phyloP scores from a whole-genome alignment of 2,113 vertebrate species.

The Neodontobutis hainanensis region DNA sequence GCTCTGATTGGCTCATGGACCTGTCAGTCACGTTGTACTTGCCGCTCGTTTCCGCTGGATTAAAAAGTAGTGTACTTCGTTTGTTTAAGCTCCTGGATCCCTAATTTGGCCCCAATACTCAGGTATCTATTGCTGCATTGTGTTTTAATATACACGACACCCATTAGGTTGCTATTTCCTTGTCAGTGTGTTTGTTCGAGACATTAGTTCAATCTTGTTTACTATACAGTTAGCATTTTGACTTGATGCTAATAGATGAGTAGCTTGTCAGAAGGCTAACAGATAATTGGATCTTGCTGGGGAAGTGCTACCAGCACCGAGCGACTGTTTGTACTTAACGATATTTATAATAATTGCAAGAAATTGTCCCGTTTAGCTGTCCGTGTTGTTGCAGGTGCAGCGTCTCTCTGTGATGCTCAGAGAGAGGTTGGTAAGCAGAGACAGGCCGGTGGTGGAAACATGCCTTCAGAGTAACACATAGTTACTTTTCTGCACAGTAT shows the following conservation, averaged over 20 bases:
- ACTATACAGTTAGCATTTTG: not conserved
- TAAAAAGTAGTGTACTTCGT: conserved; percentile 10
- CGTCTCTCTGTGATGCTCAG: conserved; percentile 54
- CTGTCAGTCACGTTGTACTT: conserved; percentile 69
- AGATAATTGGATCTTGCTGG: not conserved
- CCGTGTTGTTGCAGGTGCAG: conserved; percentile 46
- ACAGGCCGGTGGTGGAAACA: conserved; percentile 58
- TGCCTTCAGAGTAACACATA: conserved; percentile 68
- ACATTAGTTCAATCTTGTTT: not conserved
- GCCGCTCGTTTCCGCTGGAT: conserved; percentile 62
- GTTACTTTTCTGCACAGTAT: conserved; percentile 77
- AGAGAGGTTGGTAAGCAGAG: conserved; percentile 35
- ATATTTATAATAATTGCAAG: not conserved
- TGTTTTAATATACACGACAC: not conserved
- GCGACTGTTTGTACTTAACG: not conserved
- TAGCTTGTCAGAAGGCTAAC: conserved; percentile 38
- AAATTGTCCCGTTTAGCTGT: conserved; percentile 1
- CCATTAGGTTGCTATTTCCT: not conserved
- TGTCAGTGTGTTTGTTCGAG: not conserved
- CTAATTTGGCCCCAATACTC: conserved; percentile 18
- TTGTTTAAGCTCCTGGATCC: conserved; percentile 48
- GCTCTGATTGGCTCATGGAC: conserved; percentile 43
- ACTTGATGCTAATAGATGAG: conserved; percentile 42
- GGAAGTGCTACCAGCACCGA: not conserved
- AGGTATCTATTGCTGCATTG: conserved; percentile 47